Conservation (phyloP, 2,113 vertebrate species). For the Labeo catla region DNA sequence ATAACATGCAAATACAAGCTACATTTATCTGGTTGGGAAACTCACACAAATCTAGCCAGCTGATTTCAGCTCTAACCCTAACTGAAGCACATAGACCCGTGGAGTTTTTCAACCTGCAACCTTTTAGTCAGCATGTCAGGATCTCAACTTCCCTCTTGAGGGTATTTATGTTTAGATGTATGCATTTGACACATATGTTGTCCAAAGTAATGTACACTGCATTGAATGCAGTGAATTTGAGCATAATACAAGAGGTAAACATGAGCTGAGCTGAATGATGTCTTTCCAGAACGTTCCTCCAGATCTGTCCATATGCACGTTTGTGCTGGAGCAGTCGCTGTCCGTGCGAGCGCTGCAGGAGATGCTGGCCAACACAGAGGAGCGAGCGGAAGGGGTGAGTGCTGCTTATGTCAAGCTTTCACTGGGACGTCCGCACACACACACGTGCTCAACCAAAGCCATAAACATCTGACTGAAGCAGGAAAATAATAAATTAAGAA, state of each 20-base stretch:
- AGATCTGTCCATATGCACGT: constrained; percentile 97
- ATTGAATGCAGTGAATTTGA: too few relatives aligned
- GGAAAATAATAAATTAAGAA: not conserved
- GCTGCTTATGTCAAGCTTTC: not conserved
- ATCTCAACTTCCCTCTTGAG: too few relatives aligned
- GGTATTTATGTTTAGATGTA: too few relatives aligned
- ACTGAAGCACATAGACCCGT: too few relatives aligned
- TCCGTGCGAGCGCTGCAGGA: constrained; percentile 95
- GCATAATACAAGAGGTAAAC: too few relatives aligned
- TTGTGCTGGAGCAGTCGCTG: constrained; percentile 93
- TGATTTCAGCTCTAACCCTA: too few relatives aligned
- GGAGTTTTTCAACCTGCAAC: not conserved
- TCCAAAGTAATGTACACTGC: too few relatives aligned
- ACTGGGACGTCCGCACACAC: too few relatives aligned
- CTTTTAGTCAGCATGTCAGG: not conserved
- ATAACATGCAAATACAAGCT: not conserved
- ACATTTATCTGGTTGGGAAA: not conserved
- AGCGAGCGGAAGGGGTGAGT: constrained; percentile 92
- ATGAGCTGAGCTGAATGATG: constrained; percentile 9
- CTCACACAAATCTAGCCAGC: not conserved
- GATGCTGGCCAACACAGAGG: constrained; percentile 93
- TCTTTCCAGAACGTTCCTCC: constrained; percentile 93
- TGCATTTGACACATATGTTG: too few relatives aligned
- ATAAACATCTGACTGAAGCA: not conserved
- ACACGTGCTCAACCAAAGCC: not conserved